phyloP scores from a whole-genome alignment of 2,797 vertebrate species.

The Aeoliscus strigatus region DNA sequence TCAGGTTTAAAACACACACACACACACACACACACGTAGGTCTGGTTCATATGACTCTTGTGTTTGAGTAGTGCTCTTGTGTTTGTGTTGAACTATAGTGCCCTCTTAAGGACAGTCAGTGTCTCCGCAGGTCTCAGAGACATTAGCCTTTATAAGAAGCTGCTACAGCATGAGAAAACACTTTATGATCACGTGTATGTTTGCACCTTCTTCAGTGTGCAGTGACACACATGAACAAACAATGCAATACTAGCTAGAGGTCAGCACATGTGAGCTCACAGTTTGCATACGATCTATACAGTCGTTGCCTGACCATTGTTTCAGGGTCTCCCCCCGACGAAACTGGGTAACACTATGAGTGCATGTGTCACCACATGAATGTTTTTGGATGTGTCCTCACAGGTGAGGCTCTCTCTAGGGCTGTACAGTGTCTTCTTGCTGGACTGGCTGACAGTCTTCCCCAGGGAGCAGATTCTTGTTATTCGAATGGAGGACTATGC shows the following conservation, averaged over 20 bases:
- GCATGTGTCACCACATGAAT: neutral
- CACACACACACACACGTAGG: no score
- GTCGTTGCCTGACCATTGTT: no score
- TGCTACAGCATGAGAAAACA: neutral
- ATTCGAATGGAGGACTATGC: conserved; percentile 90
- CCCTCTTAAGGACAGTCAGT: conserved; percentile 35
- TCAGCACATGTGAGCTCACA: no score
- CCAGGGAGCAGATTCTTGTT: conserved; percentile 84
- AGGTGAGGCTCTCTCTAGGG: conserved; percentile 89
- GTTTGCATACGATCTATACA: no score
- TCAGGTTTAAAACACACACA: no score
- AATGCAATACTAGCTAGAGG: no score
- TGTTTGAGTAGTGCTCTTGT: no score
- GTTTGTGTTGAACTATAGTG: conserved; percentile 8
- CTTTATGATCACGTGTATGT: neutral
- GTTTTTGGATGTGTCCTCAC: conserved; percentile 4
- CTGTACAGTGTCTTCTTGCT: conserved; percentile 88
- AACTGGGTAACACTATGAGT: neutral
- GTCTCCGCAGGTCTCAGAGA: conserved; percentile 20
- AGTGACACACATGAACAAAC: no score
- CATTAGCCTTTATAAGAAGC: no score
- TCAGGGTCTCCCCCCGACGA: no score
- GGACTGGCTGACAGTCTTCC: conserved; percentile 90
- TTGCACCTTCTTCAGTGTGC: no score
- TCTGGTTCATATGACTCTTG: no score